Evolutionary conservation across 2,797 vertebrate genomes (phyloP).

Genomic region (Oreochromis mossambicus): DNA sequence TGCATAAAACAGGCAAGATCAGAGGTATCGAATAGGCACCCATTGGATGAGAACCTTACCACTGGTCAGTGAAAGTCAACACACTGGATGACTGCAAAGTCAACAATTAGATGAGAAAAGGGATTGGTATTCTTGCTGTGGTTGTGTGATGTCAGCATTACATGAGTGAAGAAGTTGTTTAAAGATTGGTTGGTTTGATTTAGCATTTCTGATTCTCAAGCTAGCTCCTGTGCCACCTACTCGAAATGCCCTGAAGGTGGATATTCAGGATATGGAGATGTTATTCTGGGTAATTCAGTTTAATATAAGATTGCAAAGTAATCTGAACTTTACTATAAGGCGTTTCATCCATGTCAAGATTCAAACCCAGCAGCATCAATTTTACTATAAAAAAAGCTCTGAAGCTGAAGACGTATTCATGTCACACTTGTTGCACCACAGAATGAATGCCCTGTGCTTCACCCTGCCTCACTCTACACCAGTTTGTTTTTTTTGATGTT

Average conservation of each 20-base stretch:
- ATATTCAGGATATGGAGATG: not conserved
- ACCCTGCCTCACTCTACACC: not conserved
- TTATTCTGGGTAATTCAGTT: not conserved
- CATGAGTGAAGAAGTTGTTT: not conserved
- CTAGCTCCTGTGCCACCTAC: not conserved
- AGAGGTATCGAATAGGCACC: not conserved
- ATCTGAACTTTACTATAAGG: not conserved
- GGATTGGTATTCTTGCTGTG: not conserved
- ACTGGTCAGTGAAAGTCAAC: not conserved
- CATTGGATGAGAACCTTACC: not conserved
- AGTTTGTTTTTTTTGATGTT: not conserved
- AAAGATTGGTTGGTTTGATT: not conserved
- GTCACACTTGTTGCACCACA: constrained; percentile 23
- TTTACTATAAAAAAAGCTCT: not conserved
- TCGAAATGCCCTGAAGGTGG: not conserved
- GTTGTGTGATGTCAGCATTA: too few relatives aligned
- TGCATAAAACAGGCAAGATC: accelerated
- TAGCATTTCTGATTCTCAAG: not conserved
- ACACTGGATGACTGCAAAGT: not conserved
- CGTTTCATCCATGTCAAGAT: not conserved
- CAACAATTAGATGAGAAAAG: not conserved
- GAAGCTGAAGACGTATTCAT: not conserved
- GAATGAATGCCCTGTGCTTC: constrained; percentile 9
- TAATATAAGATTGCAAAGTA: not conserved
- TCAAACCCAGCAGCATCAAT: not conserved